Conservation (phyloP, 2,888 invertebrate genomes). For the Fragum sueziense region DNA sequence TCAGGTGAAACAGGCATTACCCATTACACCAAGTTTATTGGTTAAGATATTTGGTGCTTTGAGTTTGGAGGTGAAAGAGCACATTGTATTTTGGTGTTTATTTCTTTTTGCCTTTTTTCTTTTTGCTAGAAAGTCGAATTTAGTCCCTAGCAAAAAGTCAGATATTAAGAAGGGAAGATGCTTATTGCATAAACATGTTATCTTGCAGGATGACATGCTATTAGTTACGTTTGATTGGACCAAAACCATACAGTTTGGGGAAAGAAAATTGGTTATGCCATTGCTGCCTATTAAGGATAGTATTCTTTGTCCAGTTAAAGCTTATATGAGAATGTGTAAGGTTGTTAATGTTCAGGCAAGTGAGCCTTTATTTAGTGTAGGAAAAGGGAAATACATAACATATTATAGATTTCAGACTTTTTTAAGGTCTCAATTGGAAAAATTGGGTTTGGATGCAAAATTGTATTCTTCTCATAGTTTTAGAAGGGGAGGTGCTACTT, state of each 20-base stretch:
- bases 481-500: not conserved
- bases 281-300: not conserved
- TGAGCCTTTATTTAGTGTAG: not conserved
- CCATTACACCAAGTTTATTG: not conserved
- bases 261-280: not conserved
- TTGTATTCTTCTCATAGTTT: not conserved
- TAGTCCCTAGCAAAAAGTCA: not conserved
- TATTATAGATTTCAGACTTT: not conserved
- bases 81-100: conserved; percentile 11
- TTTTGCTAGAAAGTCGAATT: conserved; percentile 22
- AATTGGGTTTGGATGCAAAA: not conserved
- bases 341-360: not conserved
- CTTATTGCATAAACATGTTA: not conserved
- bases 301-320: not conserved
- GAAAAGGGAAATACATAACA: not conserved
- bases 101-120: conserved; percentile 24
- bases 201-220: not conserved
- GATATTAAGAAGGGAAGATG: not conserved
- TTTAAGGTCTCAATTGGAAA: not conserved
- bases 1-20: not conserved
- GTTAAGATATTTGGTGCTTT: not conserved
- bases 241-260: conserved; percentile 6
- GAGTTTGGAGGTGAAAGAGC: not conserved
- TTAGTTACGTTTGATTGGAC: not conserved
- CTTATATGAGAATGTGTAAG: not conserved